These are phyloP conservation scores for Simalia tracyae DNA, from an alignment of 2,797 vertebrate species.

Conservation along the genomic window DNA sequence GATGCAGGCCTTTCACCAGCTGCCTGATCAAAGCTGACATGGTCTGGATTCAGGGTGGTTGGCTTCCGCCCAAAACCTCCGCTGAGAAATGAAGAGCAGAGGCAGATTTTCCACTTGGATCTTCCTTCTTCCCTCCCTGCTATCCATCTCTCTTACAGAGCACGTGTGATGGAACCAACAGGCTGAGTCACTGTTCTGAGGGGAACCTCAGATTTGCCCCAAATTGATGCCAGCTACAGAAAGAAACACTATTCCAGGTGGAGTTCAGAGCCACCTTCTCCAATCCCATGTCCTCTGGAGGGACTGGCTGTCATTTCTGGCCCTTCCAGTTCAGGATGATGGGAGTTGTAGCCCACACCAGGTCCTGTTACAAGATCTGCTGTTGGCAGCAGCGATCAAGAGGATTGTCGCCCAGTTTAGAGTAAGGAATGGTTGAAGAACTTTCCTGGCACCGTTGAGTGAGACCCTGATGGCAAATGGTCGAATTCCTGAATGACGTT, in stretches of 20 bases:
- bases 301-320: neutral
- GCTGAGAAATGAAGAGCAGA: rapidly evolving
- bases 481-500: neutral
- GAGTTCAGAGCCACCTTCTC: neutral
- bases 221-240: neutral
- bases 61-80: neutral
- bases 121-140: neutral
- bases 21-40: neutral
- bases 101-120: neutral
- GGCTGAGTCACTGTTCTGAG: neutral
- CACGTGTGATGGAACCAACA: neutral
- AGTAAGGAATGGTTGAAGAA: neutral
- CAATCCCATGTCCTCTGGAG: neutral
- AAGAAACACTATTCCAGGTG: neutral
- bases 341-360: neutral
- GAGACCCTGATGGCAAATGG: neutral
- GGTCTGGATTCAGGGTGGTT: rapidly evolving
- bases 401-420: neutral
- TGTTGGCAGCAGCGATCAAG: neutral
- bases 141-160: rapidly evolving
- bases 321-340: neutral
- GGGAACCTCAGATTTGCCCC: neutral
- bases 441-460: neutral
- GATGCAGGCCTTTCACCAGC: rapidly evolving
- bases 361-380: neutral